Evolutionary conservation across 2,888 invertebrate genomes (phyloP).

Genomic region (Lepidonotus clava): DNA sequence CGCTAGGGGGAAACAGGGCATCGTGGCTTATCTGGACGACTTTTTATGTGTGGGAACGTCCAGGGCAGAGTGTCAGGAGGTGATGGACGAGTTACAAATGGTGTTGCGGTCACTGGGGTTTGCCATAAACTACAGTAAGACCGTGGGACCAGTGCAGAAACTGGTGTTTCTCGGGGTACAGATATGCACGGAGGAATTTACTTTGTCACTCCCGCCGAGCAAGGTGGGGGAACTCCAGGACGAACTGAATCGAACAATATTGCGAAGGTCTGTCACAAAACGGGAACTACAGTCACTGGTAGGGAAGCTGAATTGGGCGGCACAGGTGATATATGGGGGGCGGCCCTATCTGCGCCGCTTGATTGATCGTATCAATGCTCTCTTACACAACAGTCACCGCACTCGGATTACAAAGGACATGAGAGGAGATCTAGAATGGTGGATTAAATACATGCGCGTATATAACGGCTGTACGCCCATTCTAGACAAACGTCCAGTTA

Average conservation of each 20-base stretch:
- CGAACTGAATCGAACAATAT: not conserved
- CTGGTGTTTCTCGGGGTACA: constrained; percentile 52
- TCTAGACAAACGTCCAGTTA: not conserved
- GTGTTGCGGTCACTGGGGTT: constrained; percentile 36
- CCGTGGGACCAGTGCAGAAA: not conserved
- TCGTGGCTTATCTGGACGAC: constrained; percentile 53
- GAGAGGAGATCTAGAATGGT: not conserved
- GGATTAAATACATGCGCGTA: not conserved
- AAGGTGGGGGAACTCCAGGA: not conserved
- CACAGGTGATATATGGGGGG: constrained; percentile 30
- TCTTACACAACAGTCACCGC: not conserved
- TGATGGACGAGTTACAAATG: not conserved
- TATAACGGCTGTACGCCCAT: constrained; percentile 12
- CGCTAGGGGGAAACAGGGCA: not conserved
- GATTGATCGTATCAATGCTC: not conserved
- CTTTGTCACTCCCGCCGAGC: not conserved
- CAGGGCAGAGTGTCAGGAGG: not conserved
- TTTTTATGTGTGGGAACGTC: not conserved
- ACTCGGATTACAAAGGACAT: not conserved
- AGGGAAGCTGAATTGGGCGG: constrained; percentile 55
- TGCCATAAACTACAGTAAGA: constrained; percentile 50
- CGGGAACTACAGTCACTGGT: constrained; percentile 42
- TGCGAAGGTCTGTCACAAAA: not conserved
- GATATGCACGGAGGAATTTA: not conserved
- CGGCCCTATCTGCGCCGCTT: constrained; percentile 46